These are phyloP conservation scores for Macrobrachium nipponense DNA, from an alignment of 1,140 invertebrate genomes.

Conservation along the genomic window DNA sequence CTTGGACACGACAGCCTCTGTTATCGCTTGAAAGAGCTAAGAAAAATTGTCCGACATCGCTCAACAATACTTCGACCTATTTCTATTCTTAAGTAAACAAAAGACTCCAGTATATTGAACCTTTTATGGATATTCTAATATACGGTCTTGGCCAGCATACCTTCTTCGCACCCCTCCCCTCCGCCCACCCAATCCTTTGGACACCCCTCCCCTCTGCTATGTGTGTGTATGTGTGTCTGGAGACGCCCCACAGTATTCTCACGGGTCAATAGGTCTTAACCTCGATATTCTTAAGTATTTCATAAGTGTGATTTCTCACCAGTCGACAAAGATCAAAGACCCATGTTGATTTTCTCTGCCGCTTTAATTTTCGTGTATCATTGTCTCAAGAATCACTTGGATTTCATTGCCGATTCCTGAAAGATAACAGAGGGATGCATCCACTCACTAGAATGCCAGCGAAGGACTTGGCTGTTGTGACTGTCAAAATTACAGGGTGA, in stretches of 20 bases:
- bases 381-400: no score
- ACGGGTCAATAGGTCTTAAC: background rate
- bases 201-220: background rate
- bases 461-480: background rate
- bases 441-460: background rate
- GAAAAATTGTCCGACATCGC: background rate
- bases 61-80: constrained; percentile 27
- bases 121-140: constrained; percentile 37
- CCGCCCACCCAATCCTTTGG: background rate
- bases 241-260: background rate
- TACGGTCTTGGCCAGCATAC: background rate
- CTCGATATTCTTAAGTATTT: no score
- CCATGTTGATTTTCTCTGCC: no score
- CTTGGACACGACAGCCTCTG: background rate
- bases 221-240: constrained; percentile 1
- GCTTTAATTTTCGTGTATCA: no score
- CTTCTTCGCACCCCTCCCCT: background rate
- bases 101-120: constrained; percentile 22
- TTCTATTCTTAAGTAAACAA: constrained; percentile 36
- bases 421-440: no score
- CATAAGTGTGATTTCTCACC: no score
- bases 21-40: background rate
- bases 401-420: no score
- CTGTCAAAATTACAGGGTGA: background rate
- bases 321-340: no score